These are phyloP conservation scores for Polypedilum vanderplanki DNA, from an alignment of 1,140 invertebrate species.

Conservation along the genomic window DNA sequence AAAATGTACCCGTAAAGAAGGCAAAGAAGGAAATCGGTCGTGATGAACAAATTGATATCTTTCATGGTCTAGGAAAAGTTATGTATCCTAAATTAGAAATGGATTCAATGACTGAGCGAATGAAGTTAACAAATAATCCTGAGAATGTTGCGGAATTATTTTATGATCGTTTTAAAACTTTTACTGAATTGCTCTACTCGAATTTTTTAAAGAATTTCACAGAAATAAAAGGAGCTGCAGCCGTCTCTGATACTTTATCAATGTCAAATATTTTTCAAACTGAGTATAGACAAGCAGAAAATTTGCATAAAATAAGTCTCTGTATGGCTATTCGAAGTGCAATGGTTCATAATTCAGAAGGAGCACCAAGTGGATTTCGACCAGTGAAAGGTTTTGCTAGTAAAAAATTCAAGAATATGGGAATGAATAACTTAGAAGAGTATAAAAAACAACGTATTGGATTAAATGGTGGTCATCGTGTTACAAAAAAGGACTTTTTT, in stretches of 20 bases:
- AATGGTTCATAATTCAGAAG: slow-evolving; percentile 60
- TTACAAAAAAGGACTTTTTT: background rate
- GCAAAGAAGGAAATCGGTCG: slow-evolving; percentile 47
- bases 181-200: slow-evolving; percentile 61
- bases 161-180: slow-evolving; percentile 52
- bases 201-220: slow-evolving; percentile 66
- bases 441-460: background rate
- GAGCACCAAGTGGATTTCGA: slow-evolving; percentile 63
- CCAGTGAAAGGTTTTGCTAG: slow-evolving; percentile 47
- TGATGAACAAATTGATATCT: slow-evolving; percentile 59
- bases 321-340: slow-evolving; percentile 56
- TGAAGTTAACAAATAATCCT: slow-evolving; percentile 53
- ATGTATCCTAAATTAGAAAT: slow-evolving; percentile 64
- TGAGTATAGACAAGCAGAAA: slow-evolving; percentile 55
- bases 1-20: slow-evolving; percentile 34
- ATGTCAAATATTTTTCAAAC: slow-evolving; percentile 54
- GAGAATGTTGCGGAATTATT: slow-evolving; percentile 58
- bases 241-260: slow-evolving; percentile 53
- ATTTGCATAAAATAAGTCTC: slow-evolving; percentile 47
- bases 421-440: background rate
- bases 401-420: background rate
- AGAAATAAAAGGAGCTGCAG: slow-evolving; percentile 49
- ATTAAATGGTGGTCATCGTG: background rate
- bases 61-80: slow-evolving; percentile 67
- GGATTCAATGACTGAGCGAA: slow-evolving; percentile 6